These are phyloP conservation scores for Centropyge bicolor DNA, from an alignment of 2,797 vertebrate genomes.

Conservation along the genomic window DNA sequence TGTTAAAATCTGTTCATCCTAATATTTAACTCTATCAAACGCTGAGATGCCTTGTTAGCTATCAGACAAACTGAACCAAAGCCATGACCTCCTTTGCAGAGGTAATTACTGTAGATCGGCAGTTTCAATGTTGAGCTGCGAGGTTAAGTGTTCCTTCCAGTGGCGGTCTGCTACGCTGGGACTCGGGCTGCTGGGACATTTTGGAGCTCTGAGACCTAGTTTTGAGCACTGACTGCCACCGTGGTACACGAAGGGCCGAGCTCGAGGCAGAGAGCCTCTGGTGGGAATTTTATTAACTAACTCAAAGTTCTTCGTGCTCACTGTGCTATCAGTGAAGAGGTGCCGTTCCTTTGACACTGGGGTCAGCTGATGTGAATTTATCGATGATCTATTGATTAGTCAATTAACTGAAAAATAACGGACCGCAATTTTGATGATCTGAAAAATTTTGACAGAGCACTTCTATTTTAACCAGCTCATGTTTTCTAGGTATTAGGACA, in stretches of 20 bases:
- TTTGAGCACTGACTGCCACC: conserved; percentile 20
- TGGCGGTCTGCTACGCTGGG: neutral
- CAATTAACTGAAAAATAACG: neutral
- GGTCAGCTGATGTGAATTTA: too few species aligned
- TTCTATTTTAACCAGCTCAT: too few species aligned
- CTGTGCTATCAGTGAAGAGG: neutral
- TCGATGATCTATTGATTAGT: neutral
- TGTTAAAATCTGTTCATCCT: too few species aligned
- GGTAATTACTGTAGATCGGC: conserved; percentile 19
- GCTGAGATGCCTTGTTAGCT: neutral
- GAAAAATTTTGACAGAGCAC: too few species aligned
- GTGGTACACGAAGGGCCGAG: neutral
- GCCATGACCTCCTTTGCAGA: neutral
- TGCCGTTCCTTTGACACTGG: neutral
- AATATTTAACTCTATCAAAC: neutral
- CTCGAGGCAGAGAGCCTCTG: conserved; percentile 25
- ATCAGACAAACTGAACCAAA: neutral
- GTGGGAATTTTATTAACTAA: conserved; percentile 13
- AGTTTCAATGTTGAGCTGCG: conserved; percentile 6
- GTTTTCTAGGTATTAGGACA: too few species aligned
- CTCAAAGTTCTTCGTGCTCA: neutral
- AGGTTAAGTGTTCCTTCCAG: conserved; percentile 20
- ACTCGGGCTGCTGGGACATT: conserved; percentile 35
- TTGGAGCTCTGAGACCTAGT: conserved; percentile 32
- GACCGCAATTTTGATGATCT: neutral